phyloP scores from a whole-genome alignment of 2,797 vertebrate genomes.

The Limosa lapponica region DNA sequence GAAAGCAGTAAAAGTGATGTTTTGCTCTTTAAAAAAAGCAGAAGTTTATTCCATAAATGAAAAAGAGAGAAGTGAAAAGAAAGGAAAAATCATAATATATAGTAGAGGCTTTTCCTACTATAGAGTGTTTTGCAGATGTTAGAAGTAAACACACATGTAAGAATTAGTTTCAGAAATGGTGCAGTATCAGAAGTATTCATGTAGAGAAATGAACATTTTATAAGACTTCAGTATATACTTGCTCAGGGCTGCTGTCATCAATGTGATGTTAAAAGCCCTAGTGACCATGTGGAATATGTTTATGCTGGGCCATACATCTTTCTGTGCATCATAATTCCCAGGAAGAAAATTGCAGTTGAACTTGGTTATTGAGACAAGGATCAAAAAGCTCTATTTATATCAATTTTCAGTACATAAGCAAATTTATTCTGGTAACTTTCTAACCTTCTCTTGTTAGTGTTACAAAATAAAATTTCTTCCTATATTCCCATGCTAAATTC shows the following conservation, averaged over 20 bases:
- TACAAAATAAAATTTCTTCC: neutral
- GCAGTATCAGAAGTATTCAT: neutral
- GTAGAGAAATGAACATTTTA: neutral
- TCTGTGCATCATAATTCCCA: neutral
- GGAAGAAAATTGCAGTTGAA: neutral
- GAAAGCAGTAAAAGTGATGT: neutral
- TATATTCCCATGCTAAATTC: neutral
- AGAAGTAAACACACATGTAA: neutral
- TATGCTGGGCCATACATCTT: neutral
- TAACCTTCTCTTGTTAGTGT: neutral
- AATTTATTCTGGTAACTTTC: neutral
- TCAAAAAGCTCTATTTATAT: neutral
- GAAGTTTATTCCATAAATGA: neutral
- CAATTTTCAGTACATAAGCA: neutral
- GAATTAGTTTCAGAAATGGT: neutral
- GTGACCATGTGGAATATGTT: neutral
- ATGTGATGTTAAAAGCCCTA: neutral
- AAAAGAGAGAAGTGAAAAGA: neutral
- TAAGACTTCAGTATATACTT: neutral
- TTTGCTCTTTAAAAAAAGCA: neutral
- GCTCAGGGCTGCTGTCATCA: neutral
- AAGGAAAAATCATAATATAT: neutral
- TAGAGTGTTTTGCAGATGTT: neutral
- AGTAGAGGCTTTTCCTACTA: neutral
- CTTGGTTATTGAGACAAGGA: neutral